Conservation (phyloP, 2,888 invertebrate genomes). For the Eurytoma adleriae region DNA sequence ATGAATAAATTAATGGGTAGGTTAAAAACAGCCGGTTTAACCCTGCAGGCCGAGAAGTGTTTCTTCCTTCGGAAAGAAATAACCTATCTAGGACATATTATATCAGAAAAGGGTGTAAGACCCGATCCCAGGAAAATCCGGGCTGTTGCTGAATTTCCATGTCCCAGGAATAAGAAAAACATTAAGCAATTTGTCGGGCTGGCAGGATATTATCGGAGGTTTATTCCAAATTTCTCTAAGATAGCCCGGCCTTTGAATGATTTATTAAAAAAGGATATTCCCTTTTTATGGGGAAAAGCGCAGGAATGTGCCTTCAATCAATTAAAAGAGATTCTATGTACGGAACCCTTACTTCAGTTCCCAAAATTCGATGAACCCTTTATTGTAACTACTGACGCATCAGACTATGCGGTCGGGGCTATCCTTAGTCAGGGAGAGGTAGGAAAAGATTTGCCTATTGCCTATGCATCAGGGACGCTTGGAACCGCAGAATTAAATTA, state of each 20-base stretch:
- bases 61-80: conserved; percentile 4
- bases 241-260: not conserved
- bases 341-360: not conserved
- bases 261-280: conserved; percentile 1
- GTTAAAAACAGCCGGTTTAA: conserved; percentile 15
- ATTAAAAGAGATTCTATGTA: not conserved
- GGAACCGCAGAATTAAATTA: conserved; percentile 13
- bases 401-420: conserved; percentile 1
- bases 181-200: conserved; percentile 19
- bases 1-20: conserved; percentile 3
- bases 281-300: not conserved
- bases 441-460: not conserved
- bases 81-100: conserved; percentile 6
- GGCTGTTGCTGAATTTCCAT: not conserved
- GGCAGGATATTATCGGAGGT: conserved; percentile 19
- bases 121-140: conserved; percentile 16
- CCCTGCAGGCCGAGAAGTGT: conserved; percentile 24
- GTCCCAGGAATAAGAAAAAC: conserved; percentile 1
- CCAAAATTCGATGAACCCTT: conserved; percentile 1
- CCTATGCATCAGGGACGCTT: not conserved
- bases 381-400: conserved; percentile 7
- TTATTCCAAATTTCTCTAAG: conserved; percentile 9
- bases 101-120: not conserved
- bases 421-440: not conserved
- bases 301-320: not conserved